A percentile compares a stretch with the other conserved stretches of the same genome.
Conservation (phyloP, 1,140 invertebrate genomes). For the Bombus terrestris region DNA sequence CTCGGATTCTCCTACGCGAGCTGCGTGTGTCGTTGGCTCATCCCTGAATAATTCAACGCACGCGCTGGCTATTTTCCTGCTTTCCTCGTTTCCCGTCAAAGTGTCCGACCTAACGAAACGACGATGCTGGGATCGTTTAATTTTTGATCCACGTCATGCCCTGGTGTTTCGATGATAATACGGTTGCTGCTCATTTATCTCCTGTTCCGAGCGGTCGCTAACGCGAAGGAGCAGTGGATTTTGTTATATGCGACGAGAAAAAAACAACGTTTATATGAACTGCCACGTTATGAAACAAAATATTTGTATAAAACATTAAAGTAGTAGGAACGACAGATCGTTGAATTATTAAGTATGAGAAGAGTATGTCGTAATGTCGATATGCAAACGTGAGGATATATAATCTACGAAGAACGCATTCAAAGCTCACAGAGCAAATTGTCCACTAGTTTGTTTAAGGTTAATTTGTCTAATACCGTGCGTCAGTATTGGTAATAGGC, state of each 20-base stretch:
- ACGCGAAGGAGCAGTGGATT: background rate
- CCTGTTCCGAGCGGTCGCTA: background rate
- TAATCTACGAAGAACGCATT: background rate
- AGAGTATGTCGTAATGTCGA: too few relatives aligned
- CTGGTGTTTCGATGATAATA: background rate
- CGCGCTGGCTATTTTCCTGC: conserved; percentile 49
- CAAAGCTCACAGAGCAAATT: background rate
- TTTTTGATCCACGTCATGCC: background rate
- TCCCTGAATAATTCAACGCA: conserved; percentile 64
- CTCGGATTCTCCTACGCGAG: background rate
- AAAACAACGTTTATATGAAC: too few relatives aligned
- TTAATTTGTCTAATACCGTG: background rate
- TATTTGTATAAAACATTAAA: too few relatives aligned
- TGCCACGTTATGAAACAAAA: too few relatives aligned
- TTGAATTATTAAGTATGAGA: background rate
- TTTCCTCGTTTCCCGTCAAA: conserved; percentile 37
- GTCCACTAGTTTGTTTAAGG: background rate
- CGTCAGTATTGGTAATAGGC: background rate
- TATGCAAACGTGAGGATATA: background rate
- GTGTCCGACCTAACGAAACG: conserved; percentile 8
- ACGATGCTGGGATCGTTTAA: background rate
- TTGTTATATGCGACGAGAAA: background rate
- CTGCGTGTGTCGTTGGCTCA: conserved; percentile 24
- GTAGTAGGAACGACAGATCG: background rate
- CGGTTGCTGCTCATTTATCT: background rate